These are phyloP conservation scores for Trachymyrmex cornetzi DNA, from an alignment of 1,140 invertebrate species.

Conservation along the genomic window DNA sequence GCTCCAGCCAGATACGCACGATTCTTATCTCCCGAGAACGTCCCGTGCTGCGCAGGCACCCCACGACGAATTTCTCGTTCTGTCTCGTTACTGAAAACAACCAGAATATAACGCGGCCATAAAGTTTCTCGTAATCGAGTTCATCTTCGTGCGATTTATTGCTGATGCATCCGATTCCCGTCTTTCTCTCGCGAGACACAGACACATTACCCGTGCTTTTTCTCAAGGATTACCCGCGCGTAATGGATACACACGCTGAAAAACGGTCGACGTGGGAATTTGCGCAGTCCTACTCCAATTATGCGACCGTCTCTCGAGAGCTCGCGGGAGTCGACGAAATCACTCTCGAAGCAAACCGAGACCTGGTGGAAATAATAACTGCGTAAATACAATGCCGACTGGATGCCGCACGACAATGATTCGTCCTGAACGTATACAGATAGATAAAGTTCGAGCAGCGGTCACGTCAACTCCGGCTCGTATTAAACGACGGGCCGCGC, in stretches of 20 bases:
- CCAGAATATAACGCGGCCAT: slow-evolving; percentile 24
- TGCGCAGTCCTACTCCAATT: slow-evolving; percentile 5
- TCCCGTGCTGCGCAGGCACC: background rate
- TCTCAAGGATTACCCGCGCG: slow-evolving; percentile 4
- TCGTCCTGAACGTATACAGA: background rate
- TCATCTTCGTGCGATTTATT: slow-evolving; percentile 48
- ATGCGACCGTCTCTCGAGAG: background rate
- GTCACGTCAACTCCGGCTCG: slow-evolving; percentile 25
- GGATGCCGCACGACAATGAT: slow-evolving; percentile 11
- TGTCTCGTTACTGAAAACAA: slow-evolving; percentile 41
- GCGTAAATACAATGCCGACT: background rate
- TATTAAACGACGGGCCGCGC: slow-evolving; percentile 41
- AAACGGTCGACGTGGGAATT: slow-evolving; percentile 36
- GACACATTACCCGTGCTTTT: background rate
- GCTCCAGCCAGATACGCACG: slow-evolving; percentile 1
- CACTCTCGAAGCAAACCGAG: slow-evolving; percentile 11
- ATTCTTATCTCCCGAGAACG: slow-evolving; percentile 31
- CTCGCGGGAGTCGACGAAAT: too few relatives aligned
- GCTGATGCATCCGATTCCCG: slow-evolving; percentile 32
- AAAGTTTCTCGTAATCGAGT: slow-evolving; percentile 52
- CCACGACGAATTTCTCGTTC: slow-evolving; percentile 45
- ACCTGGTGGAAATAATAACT: slow-evolving; percentile 12
- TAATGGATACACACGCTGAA: background rate
- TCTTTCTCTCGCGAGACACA: background rate
- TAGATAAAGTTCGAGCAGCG: slow-evolving; percentile 22